Evolutionary conservation across 2,888 invertebrate species (phyloP).

Genomic region (Melikaiella ostensackeni): DNA sequence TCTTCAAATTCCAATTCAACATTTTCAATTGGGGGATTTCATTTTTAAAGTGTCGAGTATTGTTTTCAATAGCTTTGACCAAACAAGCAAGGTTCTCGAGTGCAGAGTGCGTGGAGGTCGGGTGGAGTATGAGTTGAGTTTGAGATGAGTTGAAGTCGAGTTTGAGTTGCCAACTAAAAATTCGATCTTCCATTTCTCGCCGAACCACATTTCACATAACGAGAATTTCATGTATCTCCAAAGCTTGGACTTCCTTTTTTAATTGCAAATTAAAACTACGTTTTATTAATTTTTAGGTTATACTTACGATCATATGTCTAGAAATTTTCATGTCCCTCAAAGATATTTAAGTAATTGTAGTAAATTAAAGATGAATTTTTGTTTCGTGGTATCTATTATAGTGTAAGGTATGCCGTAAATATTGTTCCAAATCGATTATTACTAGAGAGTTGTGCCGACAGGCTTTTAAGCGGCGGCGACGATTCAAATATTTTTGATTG

Average conservation of each 20-base stretch:
- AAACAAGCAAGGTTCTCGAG: slow-evolving; percentile 20
- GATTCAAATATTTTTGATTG: too few species aligned
- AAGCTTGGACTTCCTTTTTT: neutral
- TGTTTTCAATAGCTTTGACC: slow-evolving; percentile 34
- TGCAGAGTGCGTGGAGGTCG: neutral
- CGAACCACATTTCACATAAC: neutral
- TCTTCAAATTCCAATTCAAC: slow-evolving; percentile 21
- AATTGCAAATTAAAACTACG: neutral
- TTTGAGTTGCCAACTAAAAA: slow-evolving; percentile 30
- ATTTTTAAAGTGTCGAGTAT: slow-evolving; percentile 22
- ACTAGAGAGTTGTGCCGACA: too few species aligned
- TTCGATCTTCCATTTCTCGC: neutral
- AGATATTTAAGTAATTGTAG: too few species aligned
- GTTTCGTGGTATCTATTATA: too few species aligned
- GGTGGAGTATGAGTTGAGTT: slow-evolving; percentile 33
- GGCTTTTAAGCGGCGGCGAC: too few species aligned
- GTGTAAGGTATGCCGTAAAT: too few species aligned
- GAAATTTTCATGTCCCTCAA: too few species aligned
- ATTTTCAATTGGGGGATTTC: neutral
- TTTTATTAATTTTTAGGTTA: too few species aligned
- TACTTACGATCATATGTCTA: too few species aligned
- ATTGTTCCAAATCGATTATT: too few species aligned
- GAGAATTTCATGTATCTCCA: neutral
- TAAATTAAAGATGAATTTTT: too few species aligned
- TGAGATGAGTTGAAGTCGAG: slow-evolving; percentile 22